Conservation (phyloP, 2,888 invertebrate genomes). For the Prenolepis imparis region DNA sequence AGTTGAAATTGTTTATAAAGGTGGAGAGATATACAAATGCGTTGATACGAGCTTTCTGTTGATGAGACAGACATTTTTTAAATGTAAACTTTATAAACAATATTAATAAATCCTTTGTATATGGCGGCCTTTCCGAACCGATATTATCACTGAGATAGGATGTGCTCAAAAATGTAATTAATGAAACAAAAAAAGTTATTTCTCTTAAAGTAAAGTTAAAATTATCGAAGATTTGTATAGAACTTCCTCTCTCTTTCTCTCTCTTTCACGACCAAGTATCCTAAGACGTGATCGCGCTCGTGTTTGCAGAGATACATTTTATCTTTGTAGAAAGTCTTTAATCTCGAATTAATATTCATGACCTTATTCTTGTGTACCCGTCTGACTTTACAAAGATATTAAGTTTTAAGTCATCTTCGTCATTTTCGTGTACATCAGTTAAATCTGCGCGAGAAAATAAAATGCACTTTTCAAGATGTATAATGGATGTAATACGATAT, state of each 20-base stretch:
- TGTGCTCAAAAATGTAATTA: constrained; percentile 66
- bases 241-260: constrained; percentile 16
- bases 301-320: constrained; percentile 58
- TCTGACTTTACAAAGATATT: constrained; percentile 14
- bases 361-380: constrained; percentile 5
- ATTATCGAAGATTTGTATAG: constrained; percentile 41
- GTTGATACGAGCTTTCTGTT: not conserved
- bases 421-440: not conserved
- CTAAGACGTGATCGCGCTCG: constrained; percentile 57
- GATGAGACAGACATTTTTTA: not conserved
- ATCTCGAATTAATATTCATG: constrained; percentile 54
- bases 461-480: not conserved
- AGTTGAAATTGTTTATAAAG: not conserved
- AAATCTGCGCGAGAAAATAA: constrained; percentile 19
- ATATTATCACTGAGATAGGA: constrained; percentile 31
- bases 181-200: constrained; percentile 55
- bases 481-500: not conserved
- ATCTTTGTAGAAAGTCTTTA: constrained; percentile 55
- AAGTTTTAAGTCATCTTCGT: constrained; percentile 34
- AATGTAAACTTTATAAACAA: not conserved
- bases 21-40: not conserved
- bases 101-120: constrained; percentile 12
- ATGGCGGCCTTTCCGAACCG: not conserved
- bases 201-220: constrained; percentile 59
- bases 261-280: constrained; percentile 67